These are phyloP conservation scores for Ommatoiulus sabulosus DNA, from an alignment of 2,888 invertebrate genomes.

Conservation along the genomic window DNA sequence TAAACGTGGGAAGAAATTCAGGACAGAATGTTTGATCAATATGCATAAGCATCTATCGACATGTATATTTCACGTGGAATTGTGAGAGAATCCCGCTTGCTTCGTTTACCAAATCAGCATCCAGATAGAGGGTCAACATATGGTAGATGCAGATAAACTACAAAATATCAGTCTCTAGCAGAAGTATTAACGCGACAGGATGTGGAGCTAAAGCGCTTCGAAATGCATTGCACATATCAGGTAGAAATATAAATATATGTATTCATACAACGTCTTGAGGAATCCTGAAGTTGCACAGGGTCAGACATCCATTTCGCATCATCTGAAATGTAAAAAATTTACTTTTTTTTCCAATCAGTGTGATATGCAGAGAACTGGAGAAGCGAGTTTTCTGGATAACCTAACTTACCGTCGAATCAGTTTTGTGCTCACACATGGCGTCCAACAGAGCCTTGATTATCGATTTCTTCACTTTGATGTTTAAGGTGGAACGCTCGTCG, in stretches of 20 bases:
- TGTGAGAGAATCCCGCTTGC: too few relatives aligned
- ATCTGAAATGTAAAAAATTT: slow-evolving; percentile 70
- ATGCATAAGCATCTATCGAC: too few relatives aligned
- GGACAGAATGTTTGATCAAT: too few relatives aligned
- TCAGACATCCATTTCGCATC: slow-evolving; percentile 96
- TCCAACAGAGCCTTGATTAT: slow-evolving; percentile 86
- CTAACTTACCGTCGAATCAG: slow-evolving; percentile 77
- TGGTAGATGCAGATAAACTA: too few relatives aligned
- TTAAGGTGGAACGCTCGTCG: slow-evolving; percentile 80
- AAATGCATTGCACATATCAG: background rate
- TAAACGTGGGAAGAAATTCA: too few relatives aligned
- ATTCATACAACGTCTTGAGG: slow-evolving; percentile 88
- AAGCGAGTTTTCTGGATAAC: background rate
- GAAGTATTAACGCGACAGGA: too few relatives aligned
- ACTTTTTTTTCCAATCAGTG: slow-evolving; percentile 37
- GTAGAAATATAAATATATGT: slow-evolving; percentile 30
- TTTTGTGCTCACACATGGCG: slow-evolving; percentile 87
- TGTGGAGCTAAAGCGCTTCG: too few relatives aligned
- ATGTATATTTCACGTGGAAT: too few relatives aligned
- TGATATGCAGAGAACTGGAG: slow-evolving; percentile 13
- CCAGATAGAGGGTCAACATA: too few relatives aligned
- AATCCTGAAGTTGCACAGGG: slow-evolving; percentile 93
- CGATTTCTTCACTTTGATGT: slow-evolving; percentile 77
- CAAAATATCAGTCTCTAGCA: too few relatives aligned
- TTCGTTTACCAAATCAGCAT: too few relatives aligned